These are phyloP conservation scores for Eumacrocentrus americanus DNA, from an alignment of 2,888 invertebrate species.

Conservation along the genomic window DNA sequence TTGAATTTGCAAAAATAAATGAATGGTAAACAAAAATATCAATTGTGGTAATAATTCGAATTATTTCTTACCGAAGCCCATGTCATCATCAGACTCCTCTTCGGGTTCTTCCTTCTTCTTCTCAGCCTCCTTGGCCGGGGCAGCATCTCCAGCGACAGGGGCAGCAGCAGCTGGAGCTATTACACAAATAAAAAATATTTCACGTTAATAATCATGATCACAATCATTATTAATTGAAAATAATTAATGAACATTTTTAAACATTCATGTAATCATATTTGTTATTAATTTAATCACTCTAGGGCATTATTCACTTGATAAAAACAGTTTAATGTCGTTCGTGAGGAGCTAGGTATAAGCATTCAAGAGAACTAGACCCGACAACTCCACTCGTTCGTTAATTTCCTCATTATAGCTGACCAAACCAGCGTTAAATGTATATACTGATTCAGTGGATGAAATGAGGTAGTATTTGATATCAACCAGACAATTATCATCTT, in stretches of 20 bases:
- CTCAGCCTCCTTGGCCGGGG: conserved; percentile 72
- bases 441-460: conserved; percentile 55
- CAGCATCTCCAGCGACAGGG: conserved; percentile 69
- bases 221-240: too few species aligned
- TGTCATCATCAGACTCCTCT: conserved; percentile 88
- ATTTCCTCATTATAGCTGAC: conserved; percentile 55
- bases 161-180: conserved; percentile 40
- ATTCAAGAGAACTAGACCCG: conserved; percentile 33
- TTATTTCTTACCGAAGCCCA: conserved; percentile 81
- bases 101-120: conserved; percentile 81
- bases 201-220: too few species aligned
- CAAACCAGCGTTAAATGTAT: conserved; percentile 39
- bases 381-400: conserved; percentile 41
- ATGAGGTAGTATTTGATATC: conserved; percentile 39
- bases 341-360: conserved; percentile 37
- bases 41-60: conserved; percentile 19
- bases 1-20: conserved; percentile 41
- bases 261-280: too few species aligned
- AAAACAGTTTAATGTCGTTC: conserved; percentile 25
- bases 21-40: too few species aligned
- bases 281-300: background rate
- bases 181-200: conserved; percentile 21
- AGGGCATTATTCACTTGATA: background rate
- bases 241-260: too few species aligned
- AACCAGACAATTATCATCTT: conserved; percentile 26